Conservation (phyloP, 2,113 vertebrate genomes). For the Microcebus ravelobensis region DNA sequence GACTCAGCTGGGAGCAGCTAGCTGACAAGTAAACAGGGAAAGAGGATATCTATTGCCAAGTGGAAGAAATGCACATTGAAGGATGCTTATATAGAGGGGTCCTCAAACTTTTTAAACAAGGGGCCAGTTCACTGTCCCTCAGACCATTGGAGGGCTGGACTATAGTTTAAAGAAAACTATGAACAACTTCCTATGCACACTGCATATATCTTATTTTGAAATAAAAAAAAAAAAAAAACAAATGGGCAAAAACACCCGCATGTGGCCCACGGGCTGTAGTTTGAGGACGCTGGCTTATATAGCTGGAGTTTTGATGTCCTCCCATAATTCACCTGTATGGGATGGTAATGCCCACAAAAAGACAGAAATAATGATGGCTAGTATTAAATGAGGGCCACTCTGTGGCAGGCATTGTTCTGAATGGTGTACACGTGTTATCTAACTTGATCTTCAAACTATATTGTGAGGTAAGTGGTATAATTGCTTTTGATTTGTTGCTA, state of each 20-base stretch:
- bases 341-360: background rate
- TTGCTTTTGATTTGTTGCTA: background rate
- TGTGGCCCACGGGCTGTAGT: too few species aligned
- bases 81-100: background rate
- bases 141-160: too few species aligned
- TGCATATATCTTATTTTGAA: too few species aligned
- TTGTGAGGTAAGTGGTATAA: background rate
- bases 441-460: background rate
- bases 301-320: background rate
- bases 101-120: too few species aligned
- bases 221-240: too few species aligned
- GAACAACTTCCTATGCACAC: too few species aligned
- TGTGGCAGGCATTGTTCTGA: background rate
- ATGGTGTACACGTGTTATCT: background rate
- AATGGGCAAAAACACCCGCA: too few species aligned
- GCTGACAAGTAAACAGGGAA: background rate
- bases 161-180: too few species aligned
- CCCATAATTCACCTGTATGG: background rate
- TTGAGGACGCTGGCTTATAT: background rate
- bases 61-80: background rate
- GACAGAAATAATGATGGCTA: background rate
- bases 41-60: background rate
- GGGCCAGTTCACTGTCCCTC: too few species aligned
- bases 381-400: background rate
- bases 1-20: background rate